Evolutionary conservation across 2,113 vertebrate genomes (phyloP).

Genomic region (Xenopus borealis): DNA sequence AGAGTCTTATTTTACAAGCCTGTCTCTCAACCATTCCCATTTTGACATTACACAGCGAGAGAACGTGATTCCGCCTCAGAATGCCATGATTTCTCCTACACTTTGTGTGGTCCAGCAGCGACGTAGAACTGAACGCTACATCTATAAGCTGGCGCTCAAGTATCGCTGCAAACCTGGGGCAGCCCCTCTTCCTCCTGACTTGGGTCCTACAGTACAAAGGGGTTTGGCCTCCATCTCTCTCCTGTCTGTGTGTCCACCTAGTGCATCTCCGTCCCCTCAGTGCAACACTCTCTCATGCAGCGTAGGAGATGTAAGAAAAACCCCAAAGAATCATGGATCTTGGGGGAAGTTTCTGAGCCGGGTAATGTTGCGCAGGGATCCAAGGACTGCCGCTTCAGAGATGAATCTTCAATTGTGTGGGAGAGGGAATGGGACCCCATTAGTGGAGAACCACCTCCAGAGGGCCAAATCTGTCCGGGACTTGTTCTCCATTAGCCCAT

Average conservation of each 20-base stretch:
- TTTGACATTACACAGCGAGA: constrained; percentile 4
- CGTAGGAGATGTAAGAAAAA: constrained; percentile 20
- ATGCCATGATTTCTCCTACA: neutral
- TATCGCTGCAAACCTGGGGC: constrained; percentile 29
- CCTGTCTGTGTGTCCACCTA: neutral
- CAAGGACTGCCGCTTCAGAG: constrained; percentile 23
- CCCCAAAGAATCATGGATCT: constrained; percentile 10
- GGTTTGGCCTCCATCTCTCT: neutral
- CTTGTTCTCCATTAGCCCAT: constrained; percentile 15
- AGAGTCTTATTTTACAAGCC: neutral
- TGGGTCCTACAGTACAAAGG: constrained; percentile 20
- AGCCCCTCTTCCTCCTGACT: constrained; percentile 5
- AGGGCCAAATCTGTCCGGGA: constrained; percentile 31
- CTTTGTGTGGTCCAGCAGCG: constrained; percentile 20
- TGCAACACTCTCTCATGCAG: constrained; percentile 7
- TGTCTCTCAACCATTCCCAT: neutral
- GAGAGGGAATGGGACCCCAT: neutral
- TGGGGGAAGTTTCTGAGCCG: constrained; percentile 32
- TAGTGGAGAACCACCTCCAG: neutral
- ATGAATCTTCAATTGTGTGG: constrained; percentile 20
- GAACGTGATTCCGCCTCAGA: neutral
- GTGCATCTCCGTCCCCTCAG: constrained; percentile 13
- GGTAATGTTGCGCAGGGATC: constrained; percentile 14
- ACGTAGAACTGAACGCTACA: constrained; percentile 27
- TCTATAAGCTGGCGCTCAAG: constrained; percentile 33